These are phyloP conservation scores for Geopemphigus sp. DNA, from an alignment of 1,140 invertebrate species.

Conservation along the genomic window DNA sequence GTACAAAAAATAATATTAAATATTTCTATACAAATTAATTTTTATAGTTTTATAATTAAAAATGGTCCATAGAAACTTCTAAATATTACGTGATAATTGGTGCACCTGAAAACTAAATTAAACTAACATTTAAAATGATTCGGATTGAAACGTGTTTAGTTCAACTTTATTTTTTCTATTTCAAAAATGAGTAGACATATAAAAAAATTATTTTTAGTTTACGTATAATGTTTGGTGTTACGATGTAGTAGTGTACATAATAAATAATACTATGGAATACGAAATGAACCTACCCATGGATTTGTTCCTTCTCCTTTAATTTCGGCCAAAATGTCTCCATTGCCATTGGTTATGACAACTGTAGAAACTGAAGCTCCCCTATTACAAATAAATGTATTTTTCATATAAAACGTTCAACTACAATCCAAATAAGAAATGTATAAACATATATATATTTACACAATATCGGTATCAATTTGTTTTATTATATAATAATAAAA, in stretches of 20 bases:
- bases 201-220: too few species aligned
- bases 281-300: conserved; percentile 66
- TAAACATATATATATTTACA: too few species aligned
- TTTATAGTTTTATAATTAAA: neutral
- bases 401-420: neutral
- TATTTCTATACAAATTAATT: too few species aligned
- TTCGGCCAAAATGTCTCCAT: conserved; percentile 66
- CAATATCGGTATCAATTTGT: neutral
- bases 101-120: neutral
- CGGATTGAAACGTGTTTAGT: too few species aligned
- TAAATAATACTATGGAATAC: neutral
- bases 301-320: conserved; percentile 74
- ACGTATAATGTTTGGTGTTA: neutral
- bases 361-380: conserved; percentile 83
- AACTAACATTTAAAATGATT: too few species aligned
- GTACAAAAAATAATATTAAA: neutral
- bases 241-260: neutral
- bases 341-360: conserved; percentile 70
- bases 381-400: conserved; percentile 53
- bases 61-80: neutral
- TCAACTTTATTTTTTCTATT: too few species aligned
- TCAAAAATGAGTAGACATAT: too few species aligned
- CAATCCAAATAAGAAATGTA: too few species aligned
- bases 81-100: neutral
- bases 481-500: neutral